Conservation (phyloP, 2,797 vertebrate species). For the Esox lucius region DNA sequence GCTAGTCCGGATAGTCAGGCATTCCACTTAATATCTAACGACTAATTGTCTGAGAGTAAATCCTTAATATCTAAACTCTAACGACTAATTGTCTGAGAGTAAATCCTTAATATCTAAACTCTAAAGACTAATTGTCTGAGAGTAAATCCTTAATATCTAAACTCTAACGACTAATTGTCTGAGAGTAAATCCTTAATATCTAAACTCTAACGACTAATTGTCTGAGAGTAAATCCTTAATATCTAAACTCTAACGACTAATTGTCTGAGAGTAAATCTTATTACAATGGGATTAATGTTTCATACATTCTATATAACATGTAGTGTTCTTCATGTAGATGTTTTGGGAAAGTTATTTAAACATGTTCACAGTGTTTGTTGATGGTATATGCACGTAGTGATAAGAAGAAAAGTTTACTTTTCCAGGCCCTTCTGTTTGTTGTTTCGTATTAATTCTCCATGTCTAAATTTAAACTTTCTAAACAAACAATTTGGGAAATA, state of each 20-base stretch:
- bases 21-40: background rate
- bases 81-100: too few relatives aligned
- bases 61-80: too few relatives aligned
- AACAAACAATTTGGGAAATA: conserved; percentile 77
- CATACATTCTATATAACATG: conserved; percentile 16
- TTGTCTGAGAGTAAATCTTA: too few relatives aligned
- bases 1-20: background rate
- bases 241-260: too few relatives aligned
- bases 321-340: background rate
- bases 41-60: background rate
- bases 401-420: conserved; percentile 64
- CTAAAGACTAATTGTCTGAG: too few relatives aligned
- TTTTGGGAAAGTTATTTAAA: conserved; percentile 33
- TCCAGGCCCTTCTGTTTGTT: conserved; percentile 70
- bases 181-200: too few relatives aligned
- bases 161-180: too few relatives aligned
- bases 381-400: conserved; percentile 19
- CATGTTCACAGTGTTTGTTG: conserved; percentile 37
- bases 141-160: too few relatives aligned
- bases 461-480: conserved; percentile 77
- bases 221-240: too few relatives aligned
- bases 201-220: too few relatives aligned
- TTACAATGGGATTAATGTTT: too few relatives aligned
- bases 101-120: background rate
- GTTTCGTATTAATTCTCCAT: conserved; percentile 65